These are phyloP conservation scores for Zelostemma sp. DNA, from an alignment of 1,140 invertebrate species.

Conservation along the genomic window DNA sequence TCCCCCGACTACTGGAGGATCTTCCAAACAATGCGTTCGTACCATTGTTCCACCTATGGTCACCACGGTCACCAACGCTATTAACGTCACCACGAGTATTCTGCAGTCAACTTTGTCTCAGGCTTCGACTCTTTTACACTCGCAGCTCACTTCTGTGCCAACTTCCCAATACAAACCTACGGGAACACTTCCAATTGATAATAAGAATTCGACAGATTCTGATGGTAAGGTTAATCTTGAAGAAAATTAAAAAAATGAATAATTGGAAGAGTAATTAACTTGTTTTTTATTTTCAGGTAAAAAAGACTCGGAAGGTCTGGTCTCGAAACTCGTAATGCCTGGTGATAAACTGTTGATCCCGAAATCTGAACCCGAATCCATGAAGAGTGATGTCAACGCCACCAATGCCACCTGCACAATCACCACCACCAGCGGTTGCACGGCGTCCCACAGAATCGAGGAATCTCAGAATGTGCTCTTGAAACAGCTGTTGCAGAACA, in stretches of 20 bases:
- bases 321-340: slow-evolving; percentile 32
- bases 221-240: slow-evolving; percentile 42
- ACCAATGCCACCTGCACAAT: neutral
- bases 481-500: slow-evolving; percentile 91
- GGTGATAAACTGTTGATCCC: slow-evolving; percentile 49
- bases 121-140: slow-evolving; percentile 60
- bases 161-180: slow-evolving; percentile 56
- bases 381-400: slow-evolving; percentile 33
- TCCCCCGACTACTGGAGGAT: slow-evolving; percentile 37
- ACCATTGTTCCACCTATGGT: slow-evolving; percentile 59
- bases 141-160: slow-evolving; percentile 60
- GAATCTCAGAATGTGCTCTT: slow-evolving; percentile 91
- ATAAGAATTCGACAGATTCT: slow-evolving; percentile 52
- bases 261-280: too few species aligned
- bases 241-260: too few species aligned
- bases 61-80: slow-evolving; percentile 49
- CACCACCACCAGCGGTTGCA: neutral
- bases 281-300: slow-evolving; percentile 40
- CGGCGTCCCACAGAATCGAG: slow-evolving; percentile 70
- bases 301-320: slow-evolving; percentile 52
- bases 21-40: slow-evolving; percentile 55
- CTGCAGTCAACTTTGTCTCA: slow-evolving; percentile 67
- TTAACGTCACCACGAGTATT: slow-evolving; percentile 63
- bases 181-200: slow-evolving; percentile 58
- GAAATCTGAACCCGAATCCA: slow-evolving; percentile 48